Evolutionary conservation across 1,140 invertebrate species (phyloP).

Genomic region (Heliconius hermathena): DNA sequence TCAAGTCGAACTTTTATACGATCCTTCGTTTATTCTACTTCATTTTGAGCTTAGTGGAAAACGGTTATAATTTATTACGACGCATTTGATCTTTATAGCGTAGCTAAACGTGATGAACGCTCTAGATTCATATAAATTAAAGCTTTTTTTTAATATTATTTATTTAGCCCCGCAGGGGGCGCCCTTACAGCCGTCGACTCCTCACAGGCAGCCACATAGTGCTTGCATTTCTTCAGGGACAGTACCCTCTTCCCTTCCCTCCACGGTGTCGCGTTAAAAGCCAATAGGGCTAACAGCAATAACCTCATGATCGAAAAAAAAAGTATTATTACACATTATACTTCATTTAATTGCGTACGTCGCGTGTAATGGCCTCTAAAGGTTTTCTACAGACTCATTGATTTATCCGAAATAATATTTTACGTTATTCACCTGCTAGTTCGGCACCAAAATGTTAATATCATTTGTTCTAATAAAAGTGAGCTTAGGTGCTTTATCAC

Average conservation of each 20-base stretch:
- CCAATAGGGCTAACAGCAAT: too few relatives aligned
- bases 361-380: constrained; percentile 4
- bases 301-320: too few relatives aligned
- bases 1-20: constrained; percentile 18
- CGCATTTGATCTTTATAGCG: constrained; percentile 4
- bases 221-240: too few relatives aligned
- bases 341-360: neutral
- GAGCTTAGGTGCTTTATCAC: constrained; percentile 25
- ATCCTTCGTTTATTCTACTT: neutral
- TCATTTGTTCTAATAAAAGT: constrained; percentile 25
- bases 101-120: neutral
- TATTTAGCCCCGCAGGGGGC: too few relatives aligned
- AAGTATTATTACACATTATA: constrained; percentile 5
- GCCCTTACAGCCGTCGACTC: too few relatives aligned
- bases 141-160: neutral
- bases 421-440: neutral
- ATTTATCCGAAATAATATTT: neutral
- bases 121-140: neutral
- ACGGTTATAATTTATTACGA: constrained; percentile 6
- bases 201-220: too few relatives aligned
- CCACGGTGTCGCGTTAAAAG: too few relatives aligned
- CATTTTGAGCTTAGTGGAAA: neutral
- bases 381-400: constrained; percentile 3
- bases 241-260: too few relatives aligned
- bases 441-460: constrained; percentile 20